A percentile compares a stretch with the other conserved stretches of the same genome.
These are phyloP conservation scores for Mionectes macconnelli DNA, from an alignment of 2,113 vertebrate genomes.

Conservation along the genomic window DNA sequence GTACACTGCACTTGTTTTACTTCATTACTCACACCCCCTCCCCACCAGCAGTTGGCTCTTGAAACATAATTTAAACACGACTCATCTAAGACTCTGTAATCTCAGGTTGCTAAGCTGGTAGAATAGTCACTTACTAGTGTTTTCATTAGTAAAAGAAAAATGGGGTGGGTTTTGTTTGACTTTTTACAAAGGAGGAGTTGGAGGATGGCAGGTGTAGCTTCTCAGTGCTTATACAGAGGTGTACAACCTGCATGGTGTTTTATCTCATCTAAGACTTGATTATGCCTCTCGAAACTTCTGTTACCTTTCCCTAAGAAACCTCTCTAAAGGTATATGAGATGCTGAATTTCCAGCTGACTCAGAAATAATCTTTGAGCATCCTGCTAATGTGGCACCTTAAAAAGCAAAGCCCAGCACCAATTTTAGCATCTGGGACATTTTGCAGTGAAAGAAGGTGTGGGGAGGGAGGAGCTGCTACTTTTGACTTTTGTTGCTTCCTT, in stretches of 20 bases:
- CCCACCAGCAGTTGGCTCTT: constrained; percentile 65
- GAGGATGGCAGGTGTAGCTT: not conserved
- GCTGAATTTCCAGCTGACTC: constrained; percentile 1
- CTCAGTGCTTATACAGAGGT: not conserved
- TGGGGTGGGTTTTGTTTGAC: not conserved
- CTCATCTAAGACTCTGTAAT: constrained; percentile 36
- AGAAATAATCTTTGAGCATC: constrained; percentile 2
- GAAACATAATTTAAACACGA: constrained; percentile 54
- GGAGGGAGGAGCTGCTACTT: not conserved
- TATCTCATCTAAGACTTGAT: not conserved
- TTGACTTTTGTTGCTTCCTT: not conserved
- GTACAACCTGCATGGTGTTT: not conserved
- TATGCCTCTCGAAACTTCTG: not conserved
- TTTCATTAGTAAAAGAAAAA: constrained; percentile 10
- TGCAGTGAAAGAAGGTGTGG: not conserved
- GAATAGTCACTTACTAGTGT: constrained; percentile 56
- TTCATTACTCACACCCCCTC: constrained; percentile 51
- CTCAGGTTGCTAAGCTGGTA: constrained; percentile 54
- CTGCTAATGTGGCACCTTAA: not conserved
- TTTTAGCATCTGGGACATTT: not conserved
- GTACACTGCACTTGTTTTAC: constrained; percentile 75
- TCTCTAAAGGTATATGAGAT: not conserved
- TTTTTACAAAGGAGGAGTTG: constrained; percentile 19
- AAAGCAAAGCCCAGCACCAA: constrained; percentile 22
- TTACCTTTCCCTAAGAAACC: not conserved